These are phyloP conservation scores for Amiota communis DNA, from an alignment of 2,888 invertebrate genomes.

Conservation along the genomic window DNA sequence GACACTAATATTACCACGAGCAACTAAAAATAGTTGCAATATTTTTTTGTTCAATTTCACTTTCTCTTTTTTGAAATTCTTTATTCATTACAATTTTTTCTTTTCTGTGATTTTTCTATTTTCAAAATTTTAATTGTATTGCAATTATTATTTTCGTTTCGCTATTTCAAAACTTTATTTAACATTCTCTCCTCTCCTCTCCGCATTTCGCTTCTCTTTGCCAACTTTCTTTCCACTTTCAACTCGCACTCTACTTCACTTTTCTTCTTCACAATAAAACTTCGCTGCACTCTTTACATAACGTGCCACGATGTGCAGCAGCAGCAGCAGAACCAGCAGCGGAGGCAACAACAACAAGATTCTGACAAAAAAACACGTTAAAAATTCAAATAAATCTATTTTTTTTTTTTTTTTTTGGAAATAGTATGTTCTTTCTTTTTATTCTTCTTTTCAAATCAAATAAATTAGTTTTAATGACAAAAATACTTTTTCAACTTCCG, in stretches of 20 bases:
- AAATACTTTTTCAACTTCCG: too few species aligned
- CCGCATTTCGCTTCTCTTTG: background rate
- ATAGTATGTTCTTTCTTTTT: too few species aligned
- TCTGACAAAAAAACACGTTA: background rate
- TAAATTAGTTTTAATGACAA: too few species aligned
- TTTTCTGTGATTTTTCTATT: background rate
- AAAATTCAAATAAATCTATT: slow-evolving; percentile 20
- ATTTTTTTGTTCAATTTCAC: slow-evolving; percentile 7
- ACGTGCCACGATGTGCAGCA: background rate
- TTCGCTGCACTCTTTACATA: slow-evolving; percentile 14
- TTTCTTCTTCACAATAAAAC: background rate
- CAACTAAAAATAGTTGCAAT: slow-evolving; percentile 49
- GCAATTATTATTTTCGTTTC: slow-evolving; percentile 23
- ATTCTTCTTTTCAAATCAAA: background rate
- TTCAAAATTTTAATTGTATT: slow-evolving; percentile 5
- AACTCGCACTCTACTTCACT: background rate
- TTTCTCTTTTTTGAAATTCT: slow-evolving; percentile 6
- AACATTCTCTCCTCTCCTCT: background rate
- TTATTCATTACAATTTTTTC: background rate
- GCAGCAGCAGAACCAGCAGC: too few species aligned
- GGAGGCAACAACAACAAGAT: too few species aligned
- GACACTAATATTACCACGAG: slow-evolving; percentile 62
- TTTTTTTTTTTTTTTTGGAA: too few species aligned
- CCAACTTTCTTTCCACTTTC: background rate
- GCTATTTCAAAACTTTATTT: slow-evolving; percentile 19